Base-by-base conservation (phyloP, 2,888 invertebrate species). In the Ormyrus labotus region DNA sequence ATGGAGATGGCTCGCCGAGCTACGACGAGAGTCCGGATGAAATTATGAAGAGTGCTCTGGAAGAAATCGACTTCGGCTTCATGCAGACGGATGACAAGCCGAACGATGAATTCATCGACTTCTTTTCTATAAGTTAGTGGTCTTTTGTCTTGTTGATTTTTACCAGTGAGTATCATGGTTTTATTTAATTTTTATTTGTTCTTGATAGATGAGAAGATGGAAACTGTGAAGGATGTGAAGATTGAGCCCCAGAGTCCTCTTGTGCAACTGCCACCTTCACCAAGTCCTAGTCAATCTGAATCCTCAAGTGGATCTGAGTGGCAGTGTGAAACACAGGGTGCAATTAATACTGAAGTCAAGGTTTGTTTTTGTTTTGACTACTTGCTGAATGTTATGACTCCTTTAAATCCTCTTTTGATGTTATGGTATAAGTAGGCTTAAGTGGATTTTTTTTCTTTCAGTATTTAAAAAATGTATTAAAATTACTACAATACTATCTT, bases 231-330 rank as follows among this genome's bases (percentile, higher is more conserved):
- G 11, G 81, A 85, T 63, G 86, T 88, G 51, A 88, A 89, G 79
- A 58, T 83, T 2, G 89, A 90, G 75, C 86, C 88, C 6, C 72
- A 70, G 57, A 88, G 86, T 77, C 86, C 88, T 9, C 65, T 71
- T 50, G 63, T 82, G 53, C 85, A 84, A 69, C 82, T 87, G 34
- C 87, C 88, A 69, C 84, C 87, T 6, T 88, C 89, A 0, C 87
- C 89, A 10, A 88, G 85, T 73, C 85, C 86, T 11, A 89, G 85
- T 81, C 86, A 87, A 48, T 87, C 86, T 0, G 89, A 89, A 71
- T 84, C 86, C 70, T 85, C 86, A 9, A 88, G 86, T 77, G 86
- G 83, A 51, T 85, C 84, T 0, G 88, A 89, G 60, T 87, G 85
- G 81, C 87, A 85, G 76, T 61, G 84, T 5, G 86, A 87, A 61